Conservation (phyloP, 2,888 invertebrate species). For the Archips crataeganus region DNA sequence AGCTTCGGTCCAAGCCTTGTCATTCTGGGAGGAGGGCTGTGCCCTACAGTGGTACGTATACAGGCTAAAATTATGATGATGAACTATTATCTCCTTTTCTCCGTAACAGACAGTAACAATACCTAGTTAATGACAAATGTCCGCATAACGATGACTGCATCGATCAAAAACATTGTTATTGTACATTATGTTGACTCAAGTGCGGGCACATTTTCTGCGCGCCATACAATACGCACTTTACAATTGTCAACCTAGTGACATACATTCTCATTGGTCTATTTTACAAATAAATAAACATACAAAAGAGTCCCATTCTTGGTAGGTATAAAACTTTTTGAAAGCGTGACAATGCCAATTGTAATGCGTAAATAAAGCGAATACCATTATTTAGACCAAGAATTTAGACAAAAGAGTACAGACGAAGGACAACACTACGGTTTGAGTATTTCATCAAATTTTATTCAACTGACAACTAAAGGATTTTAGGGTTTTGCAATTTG, state of each 20-base stretch:
- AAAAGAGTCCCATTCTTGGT: background rate
- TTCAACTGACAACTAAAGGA: no score
- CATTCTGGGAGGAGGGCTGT: no score
- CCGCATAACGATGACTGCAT: background rate
- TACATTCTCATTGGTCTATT: slow-evolving; percentile 1
- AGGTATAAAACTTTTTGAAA: background rate
- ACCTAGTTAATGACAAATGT: background rate
- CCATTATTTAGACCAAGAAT: no score
- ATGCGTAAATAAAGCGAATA: no score
- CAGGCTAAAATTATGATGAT: no score
- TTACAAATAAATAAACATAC: background rate
- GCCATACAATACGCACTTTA: background rate
- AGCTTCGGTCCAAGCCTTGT: no score
- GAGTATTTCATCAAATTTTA: no score
- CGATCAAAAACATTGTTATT: background rate
- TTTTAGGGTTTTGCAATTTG: no score
- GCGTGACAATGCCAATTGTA: background rate
- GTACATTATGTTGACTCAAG: slow-evolving; percentile 16
- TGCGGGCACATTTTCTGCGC: background rate
- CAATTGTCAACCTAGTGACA: background rate
- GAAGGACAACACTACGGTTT: no score
- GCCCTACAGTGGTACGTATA: no score
- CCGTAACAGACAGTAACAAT: background rate
- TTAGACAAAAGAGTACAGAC: no score
- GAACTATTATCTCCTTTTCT: background rate